phyloP scores from a whole-genome alignment of 37 sponge, comb jelly and placozoan species.

The Spongilla lacustris region DNA sequence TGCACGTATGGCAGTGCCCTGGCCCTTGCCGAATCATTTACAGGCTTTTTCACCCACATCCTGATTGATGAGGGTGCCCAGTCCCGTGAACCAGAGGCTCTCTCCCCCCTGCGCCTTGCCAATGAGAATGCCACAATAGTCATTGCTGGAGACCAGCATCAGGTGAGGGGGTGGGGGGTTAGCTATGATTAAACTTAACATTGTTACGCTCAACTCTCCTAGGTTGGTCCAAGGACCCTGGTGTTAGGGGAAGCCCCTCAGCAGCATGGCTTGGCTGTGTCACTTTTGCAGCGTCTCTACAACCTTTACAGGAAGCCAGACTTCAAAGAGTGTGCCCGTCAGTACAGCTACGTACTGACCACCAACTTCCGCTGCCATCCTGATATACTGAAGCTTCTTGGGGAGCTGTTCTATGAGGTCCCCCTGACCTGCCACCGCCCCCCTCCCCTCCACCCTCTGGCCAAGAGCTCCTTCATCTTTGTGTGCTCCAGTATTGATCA shows the following conservation, averaged over 20 bases:
- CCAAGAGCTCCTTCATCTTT: slow-evolving; percentile 44
- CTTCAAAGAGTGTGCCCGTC: no score
- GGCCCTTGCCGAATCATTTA: neutral
- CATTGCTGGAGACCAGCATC: slow-evolving; percentile 67
- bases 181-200: neutral
- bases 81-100: slow-evolving; percentile 62
- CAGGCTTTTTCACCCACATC: slow-evolving; percentile 70
- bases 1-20: neutral
- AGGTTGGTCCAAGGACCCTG: slow-evolving; percentile 75
- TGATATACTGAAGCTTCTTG: slow-evolving; percentile 37
- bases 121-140: slow-evolving; percentile 44
- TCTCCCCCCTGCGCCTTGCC: slow-evolving; percentile 52
- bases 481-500: slow-evolving; percentile 50
- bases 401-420: slow-evolving; percentile 52
- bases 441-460: slow-evolving; percentile 34
- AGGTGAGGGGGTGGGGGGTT: slow-evolving; percentile 22
- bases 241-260: slow-evolving; percentile 61
- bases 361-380: slow-evolving; percentile 73
- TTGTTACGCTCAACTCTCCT: neutral
- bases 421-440: slow-evolving; percentile 9
- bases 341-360: neutral
- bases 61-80: slow-evolving; percentile 71
- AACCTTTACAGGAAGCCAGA: slow-evolving; percentile 9
- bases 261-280: slow-evolving; percentile 49
- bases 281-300: slow-evolving; percentile 59